phyloP scores from a whole-genome alignment of 2,888 invertebrate species.

The Heliconius charithonia region DNA sequence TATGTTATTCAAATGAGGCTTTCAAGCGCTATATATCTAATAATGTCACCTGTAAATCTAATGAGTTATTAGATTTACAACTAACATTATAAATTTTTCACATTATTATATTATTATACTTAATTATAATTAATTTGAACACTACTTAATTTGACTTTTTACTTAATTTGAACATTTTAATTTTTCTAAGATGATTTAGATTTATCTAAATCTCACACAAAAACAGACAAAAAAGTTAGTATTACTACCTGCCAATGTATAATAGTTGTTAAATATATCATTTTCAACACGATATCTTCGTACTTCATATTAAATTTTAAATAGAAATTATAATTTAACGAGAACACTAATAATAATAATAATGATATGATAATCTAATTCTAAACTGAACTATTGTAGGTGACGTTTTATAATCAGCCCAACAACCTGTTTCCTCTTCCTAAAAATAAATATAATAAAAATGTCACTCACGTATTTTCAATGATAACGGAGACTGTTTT shows the following conservation, averaged over 20 bases:
- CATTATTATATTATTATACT: no score
- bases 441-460: constrained; percentile 42
- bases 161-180: no score
- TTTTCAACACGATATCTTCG: no score
- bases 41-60: no score
- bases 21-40: neutral
- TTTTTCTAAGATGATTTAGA: no score
- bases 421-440: constrained; percentile 41
- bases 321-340: neutral
- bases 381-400: neutral
- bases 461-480: constrained; percentile 42
- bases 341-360: neutral
- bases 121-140: no score
- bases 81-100: neutral
- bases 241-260: no score
- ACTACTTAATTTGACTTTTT: no score
- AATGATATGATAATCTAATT: neutral
- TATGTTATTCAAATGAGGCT: constrained; percentile 24
- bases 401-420: neutral
- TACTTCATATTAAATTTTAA: no score
- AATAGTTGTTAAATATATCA: no score
- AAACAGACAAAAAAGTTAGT: no score
- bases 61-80: neutral
- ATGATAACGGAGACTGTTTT: constrained; percentile 38
- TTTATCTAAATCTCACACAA: no score